Percentiles rank a stretch among this genome's conserved stretches.
These are phyloP conservation scores for Apotomis capreana DNA, from an alignment of 2,888 invertebrate species.

Conservation along the genomic window DNA sequence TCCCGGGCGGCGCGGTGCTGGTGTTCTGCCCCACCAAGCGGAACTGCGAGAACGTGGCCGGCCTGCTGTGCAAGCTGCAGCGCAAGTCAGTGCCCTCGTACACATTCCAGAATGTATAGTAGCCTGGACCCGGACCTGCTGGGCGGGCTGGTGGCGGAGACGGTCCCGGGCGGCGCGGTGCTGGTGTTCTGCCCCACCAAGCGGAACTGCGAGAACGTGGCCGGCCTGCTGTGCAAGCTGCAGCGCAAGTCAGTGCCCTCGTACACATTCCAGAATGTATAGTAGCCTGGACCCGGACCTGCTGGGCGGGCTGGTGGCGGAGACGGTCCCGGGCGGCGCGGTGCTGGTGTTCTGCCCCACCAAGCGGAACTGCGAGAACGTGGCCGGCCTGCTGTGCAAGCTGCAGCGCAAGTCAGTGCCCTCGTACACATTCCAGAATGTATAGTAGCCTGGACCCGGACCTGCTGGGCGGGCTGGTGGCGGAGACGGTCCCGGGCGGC, in stretches of 20 bases:
- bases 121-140: no score
- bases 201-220: slow-evolving; percentile 96
- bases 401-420: slow-evolving; percentile 76
- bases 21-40: slow-evolving; percentile 97
- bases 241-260: slow-evolving; percentile 69
- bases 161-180: slow-evolving; percentile 90
- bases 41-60: slow-evolving; percentile 95
- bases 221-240: slow-evolving; percentile 87
- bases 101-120: no score
- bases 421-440: background rate
- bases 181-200: slow-evolving; percentile 97
- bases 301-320: slow-evolving; percentile 90
- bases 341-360: slow-evolving; percentile 97
- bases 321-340: slow-evolving; percentile 90
- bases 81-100: slow-evolving; percentile 64
- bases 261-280: no score
- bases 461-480: slow-evolving; percentile 89
- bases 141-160: slow-evolving; percentile 91
- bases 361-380: slow-evolving; percentile 96
- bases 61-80: slow-evolving; percentile 87
- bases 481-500: slow-evolving; percentile 90
- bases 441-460: no score
- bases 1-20: slow-evolving; percentile 91
- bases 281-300: no score
- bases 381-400: slow-evolving; percentile 89